Conservation (phyloP, 2,113 vertebrate species). For the Apistogramma diplotaenia region DNA sequence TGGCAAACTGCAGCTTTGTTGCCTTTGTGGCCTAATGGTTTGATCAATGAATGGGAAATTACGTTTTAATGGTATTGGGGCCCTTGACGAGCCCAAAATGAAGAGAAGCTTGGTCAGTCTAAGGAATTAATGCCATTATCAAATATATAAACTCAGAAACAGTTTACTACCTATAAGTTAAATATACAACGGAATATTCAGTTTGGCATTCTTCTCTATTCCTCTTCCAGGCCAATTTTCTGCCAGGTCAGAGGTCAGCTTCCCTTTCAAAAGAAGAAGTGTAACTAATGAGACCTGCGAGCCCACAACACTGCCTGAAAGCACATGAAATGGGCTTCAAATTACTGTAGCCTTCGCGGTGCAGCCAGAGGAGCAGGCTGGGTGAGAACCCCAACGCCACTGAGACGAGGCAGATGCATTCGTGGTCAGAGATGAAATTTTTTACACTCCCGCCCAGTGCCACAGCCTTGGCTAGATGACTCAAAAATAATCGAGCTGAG, state of each 20-base stretch:
- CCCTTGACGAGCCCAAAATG: neutral
- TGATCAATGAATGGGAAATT: neutral
- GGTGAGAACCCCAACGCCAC: slow-evolving; percentile 16
- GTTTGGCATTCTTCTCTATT: neutral
- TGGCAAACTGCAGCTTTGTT: neutral
- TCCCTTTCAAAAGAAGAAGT: slow-evolving; percentile 58
- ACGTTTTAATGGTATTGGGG: neutral
- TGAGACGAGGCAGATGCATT: slow-evolving; percentile 42
- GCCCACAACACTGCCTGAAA: neutral
- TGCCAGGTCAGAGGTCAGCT: slow-evolving; percentile 42
- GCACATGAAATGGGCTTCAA: neutral
- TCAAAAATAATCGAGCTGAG: slow-evolving; percentile 57
- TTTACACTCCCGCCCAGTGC: slow-evolving; percentile 52
- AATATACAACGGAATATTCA: neutral
- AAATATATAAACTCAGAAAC: neutral
- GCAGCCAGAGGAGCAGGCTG: neutral
- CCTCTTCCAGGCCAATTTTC: slow-evolving; percentile 19
- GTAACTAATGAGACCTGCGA: neutral
- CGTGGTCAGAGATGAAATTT: slow-evolving; percentile 44
- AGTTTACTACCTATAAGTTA: neutral
- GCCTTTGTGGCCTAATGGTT: neutral
- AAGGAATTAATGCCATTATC: neutral
- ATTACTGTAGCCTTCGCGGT: neutral
- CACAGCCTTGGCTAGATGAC: slow-evolving; percentile 54
- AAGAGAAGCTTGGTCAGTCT: neutral